Percentiles rank a stretch among this genome's conserved stretches.
phyloP scores from a whole-genome alignment of 1,140 invertebrate genomes.

The Diorhabda elongata region DNA sequence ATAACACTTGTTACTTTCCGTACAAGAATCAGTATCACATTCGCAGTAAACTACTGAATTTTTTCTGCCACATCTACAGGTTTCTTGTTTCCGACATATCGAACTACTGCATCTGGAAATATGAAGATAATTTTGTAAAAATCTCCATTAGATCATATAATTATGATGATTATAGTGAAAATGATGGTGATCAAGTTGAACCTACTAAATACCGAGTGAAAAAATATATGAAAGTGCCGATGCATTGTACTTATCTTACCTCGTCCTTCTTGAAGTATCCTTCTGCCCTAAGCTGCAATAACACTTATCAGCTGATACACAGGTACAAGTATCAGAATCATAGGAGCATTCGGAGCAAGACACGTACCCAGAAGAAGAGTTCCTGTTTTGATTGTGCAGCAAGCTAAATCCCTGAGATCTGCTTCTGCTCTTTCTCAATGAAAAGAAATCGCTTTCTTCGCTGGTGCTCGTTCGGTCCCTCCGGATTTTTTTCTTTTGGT shows the following conservation, averaged over 20 bases:
- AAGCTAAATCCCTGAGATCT: slow-evolving; percentile 11
- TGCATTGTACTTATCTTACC: background rate
- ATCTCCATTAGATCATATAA: no score
- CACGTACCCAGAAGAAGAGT: slow-evolving; percentile 69
- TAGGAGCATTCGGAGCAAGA: slow-evolving; percentile 82
- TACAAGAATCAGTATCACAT: slow-evolving; percentile 82
- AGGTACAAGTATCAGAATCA: slow-evolving; percentile 75
- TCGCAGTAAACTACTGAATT: slow-evolving; percentile 55
- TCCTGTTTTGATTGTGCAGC: slow-evolving; percentile 56
- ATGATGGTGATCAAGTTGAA: no score
- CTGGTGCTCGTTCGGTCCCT: slow-evolving; percentile 55
- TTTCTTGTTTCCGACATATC: slow-evolving; percentile 49
- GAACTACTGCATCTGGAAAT: slow-evolving; percentile 7
- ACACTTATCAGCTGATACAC: slow-evolving; percentile 68
- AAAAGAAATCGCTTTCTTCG: slow-evolving; percentile 65
- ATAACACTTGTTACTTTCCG: slow-evolving; percentile 85
- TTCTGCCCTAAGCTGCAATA: slow-evolving; percentile 62
- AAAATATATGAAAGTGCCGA: no score
- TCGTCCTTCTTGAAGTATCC: slow-evolving; percentile 25
- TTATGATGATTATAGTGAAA: no score
- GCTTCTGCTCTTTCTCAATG: slow-evolving; percentile 45
- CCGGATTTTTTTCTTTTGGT: slow-evolving; percentile 47
- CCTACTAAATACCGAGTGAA: no score
- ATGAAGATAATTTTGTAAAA: background rate
- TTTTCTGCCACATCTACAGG: slow-evolving; percentile 64